Conservation (phyloP, 2,797 vertebrate species). For the Hemibagrus guttatus region DNA sequence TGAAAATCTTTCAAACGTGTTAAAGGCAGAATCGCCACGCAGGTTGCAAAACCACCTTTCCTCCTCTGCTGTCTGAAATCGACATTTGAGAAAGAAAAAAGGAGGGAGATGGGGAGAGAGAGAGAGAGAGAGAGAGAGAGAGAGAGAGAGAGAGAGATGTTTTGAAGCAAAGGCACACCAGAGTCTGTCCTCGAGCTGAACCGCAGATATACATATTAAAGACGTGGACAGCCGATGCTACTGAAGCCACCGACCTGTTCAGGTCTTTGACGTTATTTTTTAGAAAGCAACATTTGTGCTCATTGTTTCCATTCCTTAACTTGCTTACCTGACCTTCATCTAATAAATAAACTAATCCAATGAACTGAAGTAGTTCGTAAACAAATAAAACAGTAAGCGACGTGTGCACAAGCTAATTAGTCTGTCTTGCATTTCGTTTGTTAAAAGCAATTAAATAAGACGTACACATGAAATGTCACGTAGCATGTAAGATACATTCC, state of each 20-base stretch:
- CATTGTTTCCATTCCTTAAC: neutral
- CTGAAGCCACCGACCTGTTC: neutral
- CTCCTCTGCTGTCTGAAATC: neutral
- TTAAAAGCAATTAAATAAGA: neutral
- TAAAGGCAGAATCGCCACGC: neutral
- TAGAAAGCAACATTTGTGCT: neutral
- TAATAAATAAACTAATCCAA: neutral
- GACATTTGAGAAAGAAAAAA: neutral
- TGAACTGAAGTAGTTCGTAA: no score
- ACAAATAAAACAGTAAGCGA: neutral
- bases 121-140: slow-evolving; percentile 48
- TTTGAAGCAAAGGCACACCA: slow-evolving; percentile 77
- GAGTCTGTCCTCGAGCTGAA: slow-evolving; percentile 80
- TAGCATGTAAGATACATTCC: neutral
- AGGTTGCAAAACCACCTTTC: neutral
- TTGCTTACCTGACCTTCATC: neutral
- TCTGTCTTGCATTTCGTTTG: neutral
- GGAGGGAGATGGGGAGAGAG: neutral
- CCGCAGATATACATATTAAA: slow-evolving; percentile 31
- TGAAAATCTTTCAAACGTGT: no score
- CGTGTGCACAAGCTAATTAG: neutral
- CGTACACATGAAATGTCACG: neutral
- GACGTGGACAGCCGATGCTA: neutral
- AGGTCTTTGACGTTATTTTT: neutral
- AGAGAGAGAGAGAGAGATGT: slow-evolving; percentile 28